phyloP scores from a whole-genome alignment of 2,797 vertebrate genomes.

The Erethizon dorsatum region DNA sequence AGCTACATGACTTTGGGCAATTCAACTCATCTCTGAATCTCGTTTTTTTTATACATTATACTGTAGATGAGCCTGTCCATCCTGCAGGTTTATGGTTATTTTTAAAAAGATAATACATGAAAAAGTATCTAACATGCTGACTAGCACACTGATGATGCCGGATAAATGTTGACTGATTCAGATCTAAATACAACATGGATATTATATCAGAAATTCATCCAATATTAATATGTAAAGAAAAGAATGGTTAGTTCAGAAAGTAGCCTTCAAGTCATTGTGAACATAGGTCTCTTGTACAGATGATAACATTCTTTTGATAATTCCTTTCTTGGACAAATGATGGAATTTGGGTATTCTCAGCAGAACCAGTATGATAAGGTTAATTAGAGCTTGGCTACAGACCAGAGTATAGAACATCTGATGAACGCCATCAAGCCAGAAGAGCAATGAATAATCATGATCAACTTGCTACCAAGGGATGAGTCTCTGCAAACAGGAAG shows the following conservation, averaged over 20 bases:
- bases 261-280: not conserved
- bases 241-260: not conserved
- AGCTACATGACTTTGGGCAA: not conserved
- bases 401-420: not conserved
- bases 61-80: not conserved
- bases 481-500: not conserved
- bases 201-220: not conserved
- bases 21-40: slow-evolving; percentile 14
- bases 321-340: slow-evolving; percentile 4
- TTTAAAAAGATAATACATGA: not conserved
- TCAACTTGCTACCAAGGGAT: not conserved
- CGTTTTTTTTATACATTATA: not conserved
- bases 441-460: slow-evolving; percentile 26
- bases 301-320: not conserved
- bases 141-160: not conserved
- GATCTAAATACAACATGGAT: not conserved
- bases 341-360: not conserved
- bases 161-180: not conserved
- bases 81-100: not conserved
- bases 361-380: not conserved
- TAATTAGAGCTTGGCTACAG: slow-evolving; percentile 13
- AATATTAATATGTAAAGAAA: not conserved
- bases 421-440: not conserved
- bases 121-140: not conserved
- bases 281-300: not conserved